Evolutionary conservation across 64 coral and sea anemone genomes (phyloP), one percentile per base, ranked within the genome.

Genomic region (Stichodactyla mertensii): DNA sequence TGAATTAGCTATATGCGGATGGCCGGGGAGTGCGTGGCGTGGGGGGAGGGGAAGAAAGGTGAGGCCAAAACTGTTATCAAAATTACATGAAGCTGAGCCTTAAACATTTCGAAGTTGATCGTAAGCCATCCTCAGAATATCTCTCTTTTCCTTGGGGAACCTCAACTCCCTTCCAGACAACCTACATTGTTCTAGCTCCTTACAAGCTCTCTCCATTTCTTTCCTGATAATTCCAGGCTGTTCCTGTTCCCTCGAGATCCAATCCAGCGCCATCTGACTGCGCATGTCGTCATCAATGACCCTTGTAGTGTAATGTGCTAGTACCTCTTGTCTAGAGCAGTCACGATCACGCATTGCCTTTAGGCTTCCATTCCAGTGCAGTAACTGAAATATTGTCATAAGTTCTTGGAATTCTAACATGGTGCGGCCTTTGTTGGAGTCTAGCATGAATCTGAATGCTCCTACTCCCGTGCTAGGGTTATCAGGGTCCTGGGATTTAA

Each of bases 321-420:
- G 80, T 18, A 97, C 94, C 55, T 97, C 94, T 69, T 97, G 94
- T 62, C 94, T 88, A 45, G 94, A 90, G 77, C 94, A 97, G 85
- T 97, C 91, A 64, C 94, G 84, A 54, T 97, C 94, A 52, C 94
- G 85, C 94, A 97, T 97, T 36, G 94, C 94, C 55, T 97, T 97
- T 58, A 97, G 88, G 85, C 94, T 97, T 5, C 94, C 94, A 82
- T 97, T 97, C 94, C 94, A 97, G 59, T 97, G 94, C 14, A 97
- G 69, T 62, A 97, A 85, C 67, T 97, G 94, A 60, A 97, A 97
- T 81, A 97, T 97, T 57, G 94, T 97, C 94, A 97, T 97, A 19
- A 97, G 85, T 90, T 97, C 94, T 82, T 97, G 94, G 78, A 97
- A 97, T 57, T 97, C 91, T 16, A 97, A 70, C 94, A 97, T 97